Base-by-base conservation (phyloP, 2,888 invertebrate genomes). In the Smittia sp. region DNA sequence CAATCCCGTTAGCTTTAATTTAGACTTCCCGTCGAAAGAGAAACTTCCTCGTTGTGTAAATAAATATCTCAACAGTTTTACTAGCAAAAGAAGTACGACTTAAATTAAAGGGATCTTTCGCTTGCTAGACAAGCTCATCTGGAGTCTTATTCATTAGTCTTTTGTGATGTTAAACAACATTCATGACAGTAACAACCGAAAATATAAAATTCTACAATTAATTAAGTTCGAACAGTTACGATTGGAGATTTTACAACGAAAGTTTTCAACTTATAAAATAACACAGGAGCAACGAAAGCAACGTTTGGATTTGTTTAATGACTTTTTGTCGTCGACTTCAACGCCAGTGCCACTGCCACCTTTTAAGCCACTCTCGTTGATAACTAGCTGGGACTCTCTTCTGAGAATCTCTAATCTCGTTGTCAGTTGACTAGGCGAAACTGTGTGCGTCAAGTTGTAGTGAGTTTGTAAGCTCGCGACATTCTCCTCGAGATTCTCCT, bases 391-490 rank as follows among this genome's bases (percentile, higher is more conserved):
- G 2, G 73, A 73, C 65, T 73, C 73, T 18, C 73, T 22, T 9
- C 73, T 22, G 4, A 73, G 46, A 65, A 73, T 81, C 79, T 86
- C 87, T 75, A 90, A 78, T 76, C 88, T 83, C 77, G 82, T 85
- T 79, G 88, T 89, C 11, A 90, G 80, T 76, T 88, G 87, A 1
- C 85, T 83, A 0, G 90, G 89, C 0, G 89, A 87, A 0, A 90
- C 88, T 80, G 78, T 74, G 76, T 79, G 0, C 80, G 54, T 74
- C 52, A 63, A 7, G 20, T 69, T 69, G 9, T 27, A 27, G n/a
- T 74, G 62, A 66, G 69, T 70, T 20, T 75, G 72, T 22, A 70
- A 11, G 32, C 7, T 20, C 32, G 15, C 74, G 15, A 72, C 68
- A 39, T 65, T 52, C 13, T 74, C 74, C 7, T 74, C 75, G 6